Percentiles rank a stretch among this genome's conserved stretches.
phyloP scores from a whole-genome alignment of 2,888 invertebrate genomes.

The Deroplatys truncata region DNA sequence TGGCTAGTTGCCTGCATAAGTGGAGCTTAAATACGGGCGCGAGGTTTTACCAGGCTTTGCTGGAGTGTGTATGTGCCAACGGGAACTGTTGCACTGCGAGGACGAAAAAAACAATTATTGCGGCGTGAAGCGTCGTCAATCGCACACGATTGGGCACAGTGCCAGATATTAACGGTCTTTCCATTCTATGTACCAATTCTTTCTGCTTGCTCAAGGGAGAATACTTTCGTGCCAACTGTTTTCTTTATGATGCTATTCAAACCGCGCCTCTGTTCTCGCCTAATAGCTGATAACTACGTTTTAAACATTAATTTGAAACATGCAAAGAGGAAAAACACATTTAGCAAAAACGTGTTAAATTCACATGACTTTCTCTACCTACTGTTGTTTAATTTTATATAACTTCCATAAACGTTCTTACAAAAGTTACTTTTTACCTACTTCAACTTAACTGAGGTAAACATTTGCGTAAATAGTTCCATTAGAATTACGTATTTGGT shows the following conservation, averaged over 20 bases:
- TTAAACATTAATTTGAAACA: background rate
- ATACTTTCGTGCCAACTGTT: background rate
- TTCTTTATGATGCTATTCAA: background rate
- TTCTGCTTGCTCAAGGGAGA: background rate
- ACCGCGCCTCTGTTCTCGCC: background rate
- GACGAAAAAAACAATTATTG: background rate
- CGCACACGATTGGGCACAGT: background rate
- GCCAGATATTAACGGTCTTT: background rate
- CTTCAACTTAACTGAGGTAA: too few relatives aligned
- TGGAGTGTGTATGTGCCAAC: background rate
- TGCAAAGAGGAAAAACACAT: background rate
- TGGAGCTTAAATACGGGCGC: conserved; percentile 17
- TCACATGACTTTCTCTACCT: too few relatives aligned
- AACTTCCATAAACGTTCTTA: too few relatives aligned
- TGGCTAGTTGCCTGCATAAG: conserved; percentile 22
- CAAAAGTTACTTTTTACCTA: too few relatives aligned
- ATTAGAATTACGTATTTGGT: too few relatives aligned
- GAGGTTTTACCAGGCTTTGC: background rate
- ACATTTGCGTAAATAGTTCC: too few relatives aligned
- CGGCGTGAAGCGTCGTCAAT: background rate
- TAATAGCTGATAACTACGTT: background rate
- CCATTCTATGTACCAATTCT: background rate
- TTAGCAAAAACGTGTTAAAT: too few relatives aligned
- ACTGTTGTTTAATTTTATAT: too few relatives aligned
- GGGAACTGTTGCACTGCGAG: background rate